Conservation (phyloP, 2,113 vertebrate species). For the Desmodus rotundus region DNA sequence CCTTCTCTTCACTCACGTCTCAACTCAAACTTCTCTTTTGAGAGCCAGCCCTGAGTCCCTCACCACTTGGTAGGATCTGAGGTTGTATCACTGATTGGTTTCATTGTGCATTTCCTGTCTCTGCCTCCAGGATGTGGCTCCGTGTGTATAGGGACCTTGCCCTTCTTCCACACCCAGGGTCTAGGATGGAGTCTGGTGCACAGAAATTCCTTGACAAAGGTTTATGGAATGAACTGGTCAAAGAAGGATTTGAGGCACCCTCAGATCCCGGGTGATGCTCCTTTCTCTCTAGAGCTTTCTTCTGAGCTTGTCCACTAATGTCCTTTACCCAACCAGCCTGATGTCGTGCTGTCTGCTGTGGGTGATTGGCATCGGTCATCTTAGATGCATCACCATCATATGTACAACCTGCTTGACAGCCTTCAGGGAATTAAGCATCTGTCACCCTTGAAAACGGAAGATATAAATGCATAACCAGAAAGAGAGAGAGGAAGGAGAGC, state of each 20-base stretch:
- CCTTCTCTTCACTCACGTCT: not conserved
- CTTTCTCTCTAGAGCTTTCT: not conserved
- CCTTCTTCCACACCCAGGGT: not conserved
- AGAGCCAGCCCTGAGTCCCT: no score
- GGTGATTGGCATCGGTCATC: not conserved
- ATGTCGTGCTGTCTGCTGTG: fast-evolving
- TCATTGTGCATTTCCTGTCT: not conserved
- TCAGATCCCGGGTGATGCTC: not conserved
- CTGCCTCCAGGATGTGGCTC: not conserved
- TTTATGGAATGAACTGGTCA: not conserved
- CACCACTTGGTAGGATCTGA: not conserved
- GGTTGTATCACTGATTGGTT: not conserved
- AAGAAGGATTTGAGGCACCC: not conserved
- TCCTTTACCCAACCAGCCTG: not conserved
- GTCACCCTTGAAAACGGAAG: not conserved
- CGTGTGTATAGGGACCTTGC: not conserved
- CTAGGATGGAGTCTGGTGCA: not conserved
- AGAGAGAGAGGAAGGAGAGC: not conserved
- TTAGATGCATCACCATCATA: not conserved
- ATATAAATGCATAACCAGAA: not conserved
- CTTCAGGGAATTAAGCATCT: not conserved
- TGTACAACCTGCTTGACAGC: not conserved
- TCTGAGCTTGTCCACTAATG: not conserved
- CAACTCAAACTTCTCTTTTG: not conserved
- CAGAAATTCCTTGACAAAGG: not conserved